phyloP scores from a whole-genome alignment of 2,888 invertebrate genomes.

The Amiota communis region DNA sequence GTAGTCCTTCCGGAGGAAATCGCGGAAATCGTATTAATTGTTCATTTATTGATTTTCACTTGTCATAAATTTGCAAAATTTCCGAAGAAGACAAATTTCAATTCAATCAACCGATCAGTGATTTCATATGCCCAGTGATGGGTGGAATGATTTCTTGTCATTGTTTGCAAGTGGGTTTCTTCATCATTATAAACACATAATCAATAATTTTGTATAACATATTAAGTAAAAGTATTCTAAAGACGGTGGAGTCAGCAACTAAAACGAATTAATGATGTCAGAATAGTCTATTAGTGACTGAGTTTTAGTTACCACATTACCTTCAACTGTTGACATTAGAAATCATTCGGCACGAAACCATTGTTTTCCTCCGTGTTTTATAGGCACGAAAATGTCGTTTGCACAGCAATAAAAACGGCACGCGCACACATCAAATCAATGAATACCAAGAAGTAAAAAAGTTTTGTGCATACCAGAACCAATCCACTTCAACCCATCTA shows the following conservation, averaged over 20 bases:
- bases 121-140: too few species aligned
- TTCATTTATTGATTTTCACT: too few species aligned
- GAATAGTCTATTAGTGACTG: background rate
- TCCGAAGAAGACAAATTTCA: too few species aligned
- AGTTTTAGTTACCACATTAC: background rate
- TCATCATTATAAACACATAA: too few species aligned
- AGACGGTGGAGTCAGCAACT: constrained; percentile 16
- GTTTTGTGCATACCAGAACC: background rate
- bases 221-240: too few species aligned
- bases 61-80: too few species aligned
- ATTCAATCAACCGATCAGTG: too few species aligned
- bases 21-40: too few species aligned
- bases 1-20: too few species aligned
- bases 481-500: background rate
- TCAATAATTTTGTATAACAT: too few species aligned
- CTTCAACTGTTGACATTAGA: constrained; percentile 26
- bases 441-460: background rate
- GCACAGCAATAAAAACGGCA: constrained; percentile 23
- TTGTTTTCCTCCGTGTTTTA: background rate
- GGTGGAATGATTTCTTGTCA: too few species aligned
- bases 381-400: background rate
- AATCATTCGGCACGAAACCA: background rate
- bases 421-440: constrained; percentile 24
- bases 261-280: constrained; percentile 55
- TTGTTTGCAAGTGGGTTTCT: too few species aligned